These are phyloP conservation scores for Dicycla oo DNA, from an alignment of 2,888 invertebrate species.

Conservation along the genomic window DNA sequence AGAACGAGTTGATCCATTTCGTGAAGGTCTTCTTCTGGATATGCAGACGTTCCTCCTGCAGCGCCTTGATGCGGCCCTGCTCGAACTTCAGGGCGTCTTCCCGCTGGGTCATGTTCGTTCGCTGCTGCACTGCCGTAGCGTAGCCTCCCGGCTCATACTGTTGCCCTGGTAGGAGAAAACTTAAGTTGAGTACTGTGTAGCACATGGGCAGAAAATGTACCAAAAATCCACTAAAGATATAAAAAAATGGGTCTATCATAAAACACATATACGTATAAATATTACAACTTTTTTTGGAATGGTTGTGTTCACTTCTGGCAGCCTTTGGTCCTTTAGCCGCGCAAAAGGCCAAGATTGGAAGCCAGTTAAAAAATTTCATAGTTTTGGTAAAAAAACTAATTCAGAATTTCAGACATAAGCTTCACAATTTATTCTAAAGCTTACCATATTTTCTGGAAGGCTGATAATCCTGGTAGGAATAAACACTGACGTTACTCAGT, in stretches of 20 bases:
- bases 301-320: too few species aligned
- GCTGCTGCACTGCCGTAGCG: slow-evolving; percentile 92
- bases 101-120: slow-evolving; percentile 96
- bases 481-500: slow-evolving; percentile 86
- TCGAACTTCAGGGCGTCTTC: slow-evolving; percentile 98
- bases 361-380: too few species aligned
- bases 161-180: slow-evolving; percentile 84
- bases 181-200: too few species aligned
- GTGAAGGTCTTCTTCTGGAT: slow-evolving; percentile 99
- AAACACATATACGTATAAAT: too few species aligned
- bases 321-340: too few species aligned
- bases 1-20: slow-evolving; percentile 99
- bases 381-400: too few species aligned
- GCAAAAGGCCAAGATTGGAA: too few species aligned
- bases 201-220: too few species aligned
- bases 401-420: too few species aligned
- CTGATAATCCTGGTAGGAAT: slow-evolving; percentile 88
- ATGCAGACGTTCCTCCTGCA: slow-evolving; percentile 99
- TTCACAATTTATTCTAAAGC: slow-evolving; percentile 4
- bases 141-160: slow-evolving; percentile 93
- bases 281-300: too few species aligned
- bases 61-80: slow-evolving; percentile 98
- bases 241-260: too few species aligned
- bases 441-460: slow-evolving; percentile 86
- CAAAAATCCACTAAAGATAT: too few species aligned